Conservation (phyloP, 2,888 invertebrate genomes). For the Dorcus parallelipipedus region DNA sequence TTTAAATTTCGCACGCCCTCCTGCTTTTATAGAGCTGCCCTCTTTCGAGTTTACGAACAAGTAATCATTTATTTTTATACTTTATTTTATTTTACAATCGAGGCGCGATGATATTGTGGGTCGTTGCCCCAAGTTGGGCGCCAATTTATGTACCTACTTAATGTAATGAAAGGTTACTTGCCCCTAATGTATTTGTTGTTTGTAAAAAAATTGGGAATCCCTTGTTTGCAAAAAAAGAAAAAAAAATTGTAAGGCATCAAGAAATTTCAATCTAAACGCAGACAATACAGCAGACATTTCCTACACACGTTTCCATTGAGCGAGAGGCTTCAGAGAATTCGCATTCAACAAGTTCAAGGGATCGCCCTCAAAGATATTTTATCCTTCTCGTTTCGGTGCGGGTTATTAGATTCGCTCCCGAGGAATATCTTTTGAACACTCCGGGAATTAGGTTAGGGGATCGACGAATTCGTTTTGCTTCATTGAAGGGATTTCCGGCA, state of each 20-base stretch:
- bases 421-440: constrained; percentile 27
- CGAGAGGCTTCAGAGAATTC: constrained; percentile 8
- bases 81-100: too few species aligned
- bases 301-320: background rate
- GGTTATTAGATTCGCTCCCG: constrained; percentile 27
- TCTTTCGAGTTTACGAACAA: background rate
- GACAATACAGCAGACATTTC: background rate
- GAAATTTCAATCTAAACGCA: background rate
- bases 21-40: too few species aligned
- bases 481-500: constrained; percentile 22
- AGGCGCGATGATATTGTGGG: too few species aligned
- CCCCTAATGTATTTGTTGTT: background rate
- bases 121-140: too few species aligned
- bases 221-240: background rate
- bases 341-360: constrained; percentile 24
- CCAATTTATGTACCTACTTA: too few species aligned
- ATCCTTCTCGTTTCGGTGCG: constrained; percentile 22
- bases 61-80: too few species aligned
- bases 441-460: constrained; percentile 28
- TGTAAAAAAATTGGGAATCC: background rate
- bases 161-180: too few species aligned
- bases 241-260: background rate
- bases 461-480: constrained; percentile 24
- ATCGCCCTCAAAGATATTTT: constrained; percentile 25
- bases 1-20: too few species aligned